Conservation (phyloP, 2,113 vertebrate species). For the Malurus elegans region DNA sequence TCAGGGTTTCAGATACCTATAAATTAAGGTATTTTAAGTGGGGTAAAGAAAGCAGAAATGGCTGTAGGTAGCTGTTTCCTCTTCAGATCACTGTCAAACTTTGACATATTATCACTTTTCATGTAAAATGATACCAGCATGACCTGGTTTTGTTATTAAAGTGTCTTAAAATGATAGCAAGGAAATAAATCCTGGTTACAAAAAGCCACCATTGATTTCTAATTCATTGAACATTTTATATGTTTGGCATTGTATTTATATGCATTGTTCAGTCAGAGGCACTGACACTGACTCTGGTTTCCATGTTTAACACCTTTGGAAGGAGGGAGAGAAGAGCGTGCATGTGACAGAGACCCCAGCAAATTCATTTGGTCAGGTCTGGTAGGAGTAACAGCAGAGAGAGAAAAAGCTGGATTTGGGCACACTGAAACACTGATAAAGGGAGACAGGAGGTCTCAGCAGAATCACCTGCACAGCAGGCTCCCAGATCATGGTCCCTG, state of each 20-base stretch:
- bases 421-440: rapidly evolving
- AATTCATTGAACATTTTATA: not conserved
- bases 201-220: not conserved
- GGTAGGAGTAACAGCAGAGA: not conserved
- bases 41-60: not conserved
- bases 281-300: not conserved
- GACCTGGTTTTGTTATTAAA: not conserved
- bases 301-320: not conserved
- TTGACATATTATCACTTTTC: not conserved
- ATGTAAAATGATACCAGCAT: not conserved
- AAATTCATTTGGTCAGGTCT: not conserved
- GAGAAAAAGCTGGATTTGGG: not conserved
- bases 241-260: not conserved
- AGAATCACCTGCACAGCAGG: not conserved
- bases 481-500: no score
- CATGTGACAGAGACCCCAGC: rapidly evolving
- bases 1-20: not conserved
- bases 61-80: not conserved
- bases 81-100: not conserved
- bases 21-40: not conserved
- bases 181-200: not conserved
- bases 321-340: not conserved
- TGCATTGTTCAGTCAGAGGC: not conserved
- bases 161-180: not conserved
- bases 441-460: not conserved